phyloP scores from a whole-genome alignment of 1,140 invertebrate genomes.

The Bombus consobrinus region DNA sequence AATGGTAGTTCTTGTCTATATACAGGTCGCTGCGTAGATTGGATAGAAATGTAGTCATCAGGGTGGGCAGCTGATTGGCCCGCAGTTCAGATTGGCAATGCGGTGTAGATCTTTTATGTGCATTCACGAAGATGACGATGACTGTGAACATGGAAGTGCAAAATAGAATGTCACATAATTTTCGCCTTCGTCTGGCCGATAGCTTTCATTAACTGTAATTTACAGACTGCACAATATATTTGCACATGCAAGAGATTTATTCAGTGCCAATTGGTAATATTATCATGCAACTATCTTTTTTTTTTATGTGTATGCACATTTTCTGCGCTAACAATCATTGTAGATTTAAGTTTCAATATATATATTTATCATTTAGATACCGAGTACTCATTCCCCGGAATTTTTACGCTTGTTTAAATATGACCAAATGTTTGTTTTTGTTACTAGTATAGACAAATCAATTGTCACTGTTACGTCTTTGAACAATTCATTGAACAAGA shows the following conservation, averaged over 20 bases:
- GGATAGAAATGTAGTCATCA: conserved; percentile 79
- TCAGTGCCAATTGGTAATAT: conserved; percentile 27
- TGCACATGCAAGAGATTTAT: conserved; percentile 70
- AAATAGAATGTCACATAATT: conserved; percentile 78
- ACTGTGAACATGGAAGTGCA: conserved; percentile 82
- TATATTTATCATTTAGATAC: background rate
- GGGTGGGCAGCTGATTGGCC: conserved; percentile 76
- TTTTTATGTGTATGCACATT: conserved; percentile 5
- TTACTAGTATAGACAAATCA: background rate
- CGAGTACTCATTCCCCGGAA: background rate
- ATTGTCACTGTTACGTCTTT: background rate
- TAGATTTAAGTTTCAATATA: background rate
- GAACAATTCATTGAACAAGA: background rate
- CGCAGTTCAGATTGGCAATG: conserved; percentile 79
- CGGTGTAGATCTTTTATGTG: conserved; percentile 80
- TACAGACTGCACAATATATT: conserved; percentile 62
- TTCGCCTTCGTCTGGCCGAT: conserved; percentile 54
- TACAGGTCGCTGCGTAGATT: conserved; percentile 81
- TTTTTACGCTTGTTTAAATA: background rate
- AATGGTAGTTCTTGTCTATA: conserved; percentile 74
- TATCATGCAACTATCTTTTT: conserved; percentile 52
- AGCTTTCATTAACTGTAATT: conserved; percentile 60
- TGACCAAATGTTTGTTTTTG: background rate
- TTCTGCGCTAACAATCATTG: conserved; percentile 17
- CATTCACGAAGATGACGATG: conserved; percentile 82